Conservation (phyloP, 1,140 invertebrate species). For the Drosophila leontia region DNA sequence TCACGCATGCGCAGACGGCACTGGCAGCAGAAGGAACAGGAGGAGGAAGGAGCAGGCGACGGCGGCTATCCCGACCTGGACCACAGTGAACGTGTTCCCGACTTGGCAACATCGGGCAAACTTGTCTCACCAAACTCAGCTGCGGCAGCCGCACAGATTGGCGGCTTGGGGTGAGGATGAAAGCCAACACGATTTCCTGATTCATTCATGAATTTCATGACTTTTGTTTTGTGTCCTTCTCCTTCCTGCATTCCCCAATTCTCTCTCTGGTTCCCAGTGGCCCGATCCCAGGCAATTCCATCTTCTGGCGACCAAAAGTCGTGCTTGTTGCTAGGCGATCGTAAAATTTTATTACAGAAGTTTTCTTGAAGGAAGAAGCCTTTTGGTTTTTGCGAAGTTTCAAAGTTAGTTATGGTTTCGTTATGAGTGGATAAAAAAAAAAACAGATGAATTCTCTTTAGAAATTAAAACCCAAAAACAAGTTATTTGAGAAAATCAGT, state of each 20-base stretch:
- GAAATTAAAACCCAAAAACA: neutral
- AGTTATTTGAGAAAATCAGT: neutral
- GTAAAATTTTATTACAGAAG: conserved; percentile 71
- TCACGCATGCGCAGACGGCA: conserved; percentile 65
- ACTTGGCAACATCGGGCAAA: conserved; percentile 55
- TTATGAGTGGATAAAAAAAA: neutral
- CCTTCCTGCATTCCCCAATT: conserved; percentile 8
- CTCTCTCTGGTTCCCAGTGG: neutral
- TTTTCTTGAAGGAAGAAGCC: conserved; percentile 39
- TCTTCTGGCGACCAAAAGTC: conserved; percentile 28
- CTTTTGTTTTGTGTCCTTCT: conserved; percentile 69
- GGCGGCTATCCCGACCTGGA: conserved; percentile 21
- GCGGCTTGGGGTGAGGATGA: conserved; percentile 39
- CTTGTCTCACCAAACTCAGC: conserved; percentile 17
- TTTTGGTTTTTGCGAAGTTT: conserved; percentile 13
- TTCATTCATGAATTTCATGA: conserved; percentile 81
- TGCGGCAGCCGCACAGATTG: conserved; percentile 13
- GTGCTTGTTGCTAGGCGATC: conserved; percentile 69
- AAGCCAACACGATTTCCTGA: conserved; percentile 71
- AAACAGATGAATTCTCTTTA: neutral
- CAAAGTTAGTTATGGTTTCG: conserved; percentile 2
- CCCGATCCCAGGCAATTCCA: conserved; percentile 12
- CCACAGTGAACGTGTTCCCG: conserved; percentile 46
- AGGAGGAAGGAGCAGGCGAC: neutral
- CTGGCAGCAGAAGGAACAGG: conserved; percentile 4